Evolutionary conservation across 2,113 vertebrate genomes (phyloP), one percentile per base, ranked within the genome.

Genomic region (Alethe diademata): DNA sequence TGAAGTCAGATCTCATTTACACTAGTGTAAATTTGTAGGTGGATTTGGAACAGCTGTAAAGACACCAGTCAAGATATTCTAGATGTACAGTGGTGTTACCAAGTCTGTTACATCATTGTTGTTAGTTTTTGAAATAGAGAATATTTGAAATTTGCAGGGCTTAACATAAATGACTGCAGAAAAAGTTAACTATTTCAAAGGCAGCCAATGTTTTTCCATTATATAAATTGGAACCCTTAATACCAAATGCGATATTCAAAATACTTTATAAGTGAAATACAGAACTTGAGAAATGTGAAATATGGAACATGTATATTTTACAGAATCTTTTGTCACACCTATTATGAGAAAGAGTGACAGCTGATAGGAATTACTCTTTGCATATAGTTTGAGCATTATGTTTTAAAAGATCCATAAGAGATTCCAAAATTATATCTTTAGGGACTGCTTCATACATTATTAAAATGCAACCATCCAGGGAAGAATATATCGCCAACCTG

Each of bases 1-100:
- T 96, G 85, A 96, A 95, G 76, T 92, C 82, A 88, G 88, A 86
- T 96, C 72, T 93, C 73, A 74, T 62, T 94, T 95, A 93, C 87
- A 80, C 22, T 60, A 61, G 93, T 80, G 74, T 95, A 96, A 93
- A 96, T 95, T 84, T 90, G 64, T 85, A 62, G 71, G 74, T 84
- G 86, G 78, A 93, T 93, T 79, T 95, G 38, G 87, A 95, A 82
- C 81, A 97, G 92, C 90, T 95, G 93, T 92, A 92, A 71, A 83
- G 90, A 83, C 80, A 94, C 54, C n/a, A 70, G 54, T 53, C 33
- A 88, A 94, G 80, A 88, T 91, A 96, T 82, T 95, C 81, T 93
- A 65, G 78, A 86, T 33, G 71, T 91, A 90, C 50, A 91, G 71
- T 91, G 78, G 45, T 87, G 71, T 76, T 89, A 92, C 74, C 64